phyloP scores from a whole-genome alignment of 1,140 invertebrate genomes.

The Drosophila arizonae region DNA sequence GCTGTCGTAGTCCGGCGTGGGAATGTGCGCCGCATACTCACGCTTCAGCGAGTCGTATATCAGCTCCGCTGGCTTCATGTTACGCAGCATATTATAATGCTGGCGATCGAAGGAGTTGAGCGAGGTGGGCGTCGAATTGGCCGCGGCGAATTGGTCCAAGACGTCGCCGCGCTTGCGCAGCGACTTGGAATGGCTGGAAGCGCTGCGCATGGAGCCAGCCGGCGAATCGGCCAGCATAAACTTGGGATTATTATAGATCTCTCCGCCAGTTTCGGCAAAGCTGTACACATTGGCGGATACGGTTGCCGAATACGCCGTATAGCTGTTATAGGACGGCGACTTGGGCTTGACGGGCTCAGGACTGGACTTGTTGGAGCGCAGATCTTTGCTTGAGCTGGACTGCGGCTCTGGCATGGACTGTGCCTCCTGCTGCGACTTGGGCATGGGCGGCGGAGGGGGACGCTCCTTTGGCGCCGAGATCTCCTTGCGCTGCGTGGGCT shows the following conservation, averaged over 20 bases:
- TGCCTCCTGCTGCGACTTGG: slow-evolving; percentile 32
- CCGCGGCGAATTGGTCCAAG: slow-evolving; percentile 73
- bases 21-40: slow-evolving; percentile 73
- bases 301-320: slow-evolving; percentile 60
- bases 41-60: slow-evolving; percentile 86
- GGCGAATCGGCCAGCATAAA: slow-evolving; percentile 77
- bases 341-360: slow-evolving; percentile 40
- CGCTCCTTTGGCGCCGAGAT: slow-evolving; percentile 71
- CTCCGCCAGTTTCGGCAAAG: slow-evolving; percentile 77
- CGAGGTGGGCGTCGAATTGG: slow-evolving; percentile 72
- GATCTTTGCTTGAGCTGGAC: slow-evolving; percentile 6
- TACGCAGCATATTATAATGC: slow-evolving; percentile 80
- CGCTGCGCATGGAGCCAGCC: slow-evolving; percentile 59
- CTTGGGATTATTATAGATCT: slow-evolving; percentile 82
- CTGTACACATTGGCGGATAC: slow-evolving; percentile 67
- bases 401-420: slow-evolving; percentile 6
- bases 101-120: slow-evolving; percentile 67
- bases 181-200: slow-evolving; percentile 63
- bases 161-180: slow-evolving; percentile 65
- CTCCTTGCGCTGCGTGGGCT: slow-evolving; percentile 46
- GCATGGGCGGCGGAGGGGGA: slow-evolving; percentile 58
- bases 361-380: slow-evolving; percentile 18
- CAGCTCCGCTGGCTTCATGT: slow-evolving; percentile 85
- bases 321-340: slow-evolving; percentile 50
- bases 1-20: slow-evolving; percentile 82